These are phyloP conservation scores for Drosophila anomalata DNA, from an alignment of 2,888 invertebrate species.

Conservation along the genomic window DNA sequence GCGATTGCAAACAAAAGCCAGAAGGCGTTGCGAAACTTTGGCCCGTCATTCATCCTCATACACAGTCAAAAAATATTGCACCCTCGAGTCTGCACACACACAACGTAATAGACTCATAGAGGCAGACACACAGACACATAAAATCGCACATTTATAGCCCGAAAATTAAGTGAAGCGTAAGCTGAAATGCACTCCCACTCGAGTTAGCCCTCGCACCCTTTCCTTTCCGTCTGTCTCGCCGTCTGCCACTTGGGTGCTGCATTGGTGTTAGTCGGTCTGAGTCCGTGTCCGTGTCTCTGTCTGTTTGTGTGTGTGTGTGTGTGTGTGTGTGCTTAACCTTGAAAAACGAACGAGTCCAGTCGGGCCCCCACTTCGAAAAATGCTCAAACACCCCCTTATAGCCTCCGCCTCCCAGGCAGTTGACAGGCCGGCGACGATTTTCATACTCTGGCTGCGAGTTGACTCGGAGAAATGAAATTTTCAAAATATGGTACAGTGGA, in stretches of 20 bases:
- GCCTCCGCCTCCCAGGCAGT: conserved; percentile 14
- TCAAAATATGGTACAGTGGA: conserved; percentile 60
- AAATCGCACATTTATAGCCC: conserved; percentile 70
- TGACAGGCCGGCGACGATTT: conserved; percentile 73
- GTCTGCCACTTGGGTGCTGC: conserved; percentile 70
- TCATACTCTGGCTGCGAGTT: conserved; percentile 54
- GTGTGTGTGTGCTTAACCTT: conserved; percentile 75
- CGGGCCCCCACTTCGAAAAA: conserved; percentile 49
- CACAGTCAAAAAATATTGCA: conserved; percentile 74
- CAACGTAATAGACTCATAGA: conserved; percentile 33
- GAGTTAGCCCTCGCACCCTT: conserved; percentile 11
- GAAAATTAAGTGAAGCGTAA: conserved; percentile 78
- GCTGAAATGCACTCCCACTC: conserved; percentile 81
- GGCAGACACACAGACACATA: conserved; percentile 30
- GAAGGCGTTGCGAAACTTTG: conserved; percentile 77
- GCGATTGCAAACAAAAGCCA: conserved; percentile 71
- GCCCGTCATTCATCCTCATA: conserved; percentile 75
- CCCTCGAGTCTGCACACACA: conserved; percentile 70
- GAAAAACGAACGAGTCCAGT: conserved; percentile 83
- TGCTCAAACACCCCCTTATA: neutral
- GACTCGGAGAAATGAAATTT: conserved; percentile 72
- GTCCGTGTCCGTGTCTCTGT: conserved; percentile 25
- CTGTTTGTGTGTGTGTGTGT: conserved; percentile 26
- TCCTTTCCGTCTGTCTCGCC: conserved; percentile 62
- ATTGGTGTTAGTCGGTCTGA: conserved; percentile 27